These are phyloP conservation scores for Falcunculus frontatus DNA, from an alignment of 2,113 vertebrate genomes.

Conservation along the genomic window DNA sequence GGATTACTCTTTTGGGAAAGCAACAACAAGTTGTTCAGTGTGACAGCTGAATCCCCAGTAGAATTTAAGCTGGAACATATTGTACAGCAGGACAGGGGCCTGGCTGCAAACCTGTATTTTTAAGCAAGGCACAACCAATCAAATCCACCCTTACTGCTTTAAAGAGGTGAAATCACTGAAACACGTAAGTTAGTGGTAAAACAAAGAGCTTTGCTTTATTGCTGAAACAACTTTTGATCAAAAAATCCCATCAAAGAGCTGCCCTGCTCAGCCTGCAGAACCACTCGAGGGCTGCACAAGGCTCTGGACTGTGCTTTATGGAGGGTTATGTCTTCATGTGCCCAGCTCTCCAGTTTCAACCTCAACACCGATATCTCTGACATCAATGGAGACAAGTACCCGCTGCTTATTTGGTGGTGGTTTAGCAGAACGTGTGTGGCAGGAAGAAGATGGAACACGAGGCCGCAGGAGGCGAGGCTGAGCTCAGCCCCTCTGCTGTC, in stretches of 20 bases:
- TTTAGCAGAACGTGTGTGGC: not conserved
- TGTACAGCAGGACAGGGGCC: not conserved
- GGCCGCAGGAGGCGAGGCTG: not conserved
- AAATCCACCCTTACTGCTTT: not conserved
- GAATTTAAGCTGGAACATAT: not conserved
- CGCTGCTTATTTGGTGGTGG: rapidly evolving
- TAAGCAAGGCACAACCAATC: not conserved
- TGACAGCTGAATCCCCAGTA: not conserved
- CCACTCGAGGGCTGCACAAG: not conserved
- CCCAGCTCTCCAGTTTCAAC: not conserved
- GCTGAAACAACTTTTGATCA: not conserved
- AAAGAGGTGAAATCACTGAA: not conserved
- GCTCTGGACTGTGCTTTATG: not conserved
- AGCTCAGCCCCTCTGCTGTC: not conserved
- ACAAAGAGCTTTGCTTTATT: not conserved
- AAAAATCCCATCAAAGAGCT: not conserved
- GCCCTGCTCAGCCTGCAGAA: not conserved
- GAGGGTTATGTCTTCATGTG: not conserved
- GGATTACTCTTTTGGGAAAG: not conserved
- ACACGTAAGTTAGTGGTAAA: not conserved
- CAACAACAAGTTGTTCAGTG: not conserved
- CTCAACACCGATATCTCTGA: not conserved
- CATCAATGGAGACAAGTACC: rapidly evolving
- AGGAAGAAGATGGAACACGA: not conserved
- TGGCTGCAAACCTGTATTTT: not conserved